phyloP scores from a whole-genome alignment of 2,113 vertebrate species.

The Nesogale talazaci region DNA sequence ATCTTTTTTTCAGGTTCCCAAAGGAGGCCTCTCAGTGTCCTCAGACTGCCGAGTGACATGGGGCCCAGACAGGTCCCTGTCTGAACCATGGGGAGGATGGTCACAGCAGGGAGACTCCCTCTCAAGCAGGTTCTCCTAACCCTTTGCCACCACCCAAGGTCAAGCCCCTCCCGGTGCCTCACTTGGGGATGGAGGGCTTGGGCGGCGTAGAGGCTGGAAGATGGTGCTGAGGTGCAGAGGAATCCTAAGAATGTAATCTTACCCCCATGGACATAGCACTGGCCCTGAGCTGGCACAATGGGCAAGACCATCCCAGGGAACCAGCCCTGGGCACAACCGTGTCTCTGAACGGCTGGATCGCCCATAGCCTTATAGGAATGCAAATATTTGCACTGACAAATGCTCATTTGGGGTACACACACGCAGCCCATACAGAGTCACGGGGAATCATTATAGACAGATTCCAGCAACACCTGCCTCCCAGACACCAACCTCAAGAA shows the following conservation, averaged over 20 bases:
- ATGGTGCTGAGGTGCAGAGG: not conserved
- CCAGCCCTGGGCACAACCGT: accelerated
- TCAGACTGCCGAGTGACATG: not conserved
- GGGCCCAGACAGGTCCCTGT: not conserved
- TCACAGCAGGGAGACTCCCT: not conserved
- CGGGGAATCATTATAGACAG: not conserved
- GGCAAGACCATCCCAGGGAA: not conserved
- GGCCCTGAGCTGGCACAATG: not conserved
- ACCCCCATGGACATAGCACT: not conserved
- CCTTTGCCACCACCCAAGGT: not conserved
- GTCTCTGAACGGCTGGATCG: not conserved
- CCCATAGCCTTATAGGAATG: not conserved
- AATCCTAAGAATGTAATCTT: not conserved
- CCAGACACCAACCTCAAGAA: not conserved
- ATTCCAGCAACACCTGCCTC: not conserved
- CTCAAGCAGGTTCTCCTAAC: not conserved
- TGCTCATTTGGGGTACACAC: too few species aligned
- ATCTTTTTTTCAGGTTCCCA: not conserved
- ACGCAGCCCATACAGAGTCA: not conserved
- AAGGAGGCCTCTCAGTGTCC: not conserved
- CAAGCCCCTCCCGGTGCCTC: not conserved
- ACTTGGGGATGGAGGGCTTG: not conserved
- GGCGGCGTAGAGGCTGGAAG: too few species aligned
- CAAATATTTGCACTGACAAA: not conserved
- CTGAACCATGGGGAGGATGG: not conserved